phyloP scores from a whole-genome alignment of 2,888 invertebrate species.

The Monoplex corrugatus region DNA sequence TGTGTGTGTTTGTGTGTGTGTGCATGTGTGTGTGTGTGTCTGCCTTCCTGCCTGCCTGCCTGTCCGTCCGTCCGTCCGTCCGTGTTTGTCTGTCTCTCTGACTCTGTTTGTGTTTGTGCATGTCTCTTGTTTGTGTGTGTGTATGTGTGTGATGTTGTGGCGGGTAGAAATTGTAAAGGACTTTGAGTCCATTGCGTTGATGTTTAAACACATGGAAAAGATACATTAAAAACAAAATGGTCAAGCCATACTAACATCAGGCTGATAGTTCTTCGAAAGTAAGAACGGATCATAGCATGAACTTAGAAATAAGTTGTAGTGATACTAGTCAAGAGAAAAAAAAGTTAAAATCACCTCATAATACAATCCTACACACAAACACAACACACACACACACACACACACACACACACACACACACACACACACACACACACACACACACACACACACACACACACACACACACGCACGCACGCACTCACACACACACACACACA shows the following conservation, averaged over 20 bases:
- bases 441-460: not conserved
- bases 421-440: not conserved
- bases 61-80: not conserved
- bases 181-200: no score
- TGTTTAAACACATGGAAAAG: not conserved
- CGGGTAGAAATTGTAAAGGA: not conserved
- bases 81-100: constrained; percentile 36
- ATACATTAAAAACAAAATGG: not conserved
- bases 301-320: no score
- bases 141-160: not conserved
- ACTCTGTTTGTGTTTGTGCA: not conserved
- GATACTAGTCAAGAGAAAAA: not conserved
- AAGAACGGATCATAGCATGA: no score
- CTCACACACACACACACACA: not conserved
- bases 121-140: not conserved
- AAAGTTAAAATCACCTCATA: not conserved
- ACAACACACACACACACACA: constrained; percentile 23
- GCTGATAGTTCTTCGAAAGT: no score
- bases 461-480: not conserved
- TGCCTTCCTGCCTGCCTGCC: constrained; percentile 30
- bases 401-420: not conserved
- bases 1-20: constrained; percentile 10
- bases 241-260: no score
- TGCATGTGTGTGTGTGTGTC: constrained; percentile 24
- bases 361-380: not conserved